These are phyloP conservation scores for Crotalus tigris DNA, from an alignment of 2,113 vertebrate species.

Conservation along the genomic window DNA sequence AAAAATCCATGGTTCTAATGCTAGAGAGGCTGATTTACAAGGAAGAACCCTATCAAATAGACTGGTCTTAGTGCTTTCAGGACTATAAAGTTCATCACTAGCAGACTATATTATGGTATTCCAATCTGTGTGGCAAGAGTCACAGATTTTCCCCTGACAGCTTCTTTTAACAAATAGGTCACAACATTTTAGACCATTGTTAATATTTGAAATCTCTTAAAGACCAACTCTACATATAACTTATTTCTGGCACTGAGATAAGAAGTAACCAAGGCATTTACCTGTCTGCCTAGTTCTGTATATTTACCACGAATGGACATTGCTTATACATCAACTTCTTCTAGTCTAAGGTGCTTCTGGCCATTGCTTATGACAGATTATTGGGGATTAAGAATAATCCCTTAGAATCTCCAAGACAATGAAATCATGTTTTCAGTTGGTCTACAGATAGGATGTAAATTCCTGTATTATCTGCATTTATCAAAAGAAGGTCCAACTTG, in stretches of 20 bases:
- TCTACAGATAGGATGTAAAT: neutral
- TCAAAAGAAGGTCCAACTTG: neutral
- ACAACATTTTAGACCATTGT: neutral
- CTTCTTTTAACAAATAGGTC: neutral
- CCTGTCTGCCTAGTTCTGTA: neutral
- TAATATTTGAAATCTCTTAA: neutral
- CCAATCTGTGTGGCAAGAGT: neutral
- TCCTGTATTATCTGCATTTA: neutral
- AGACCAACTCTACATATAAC: neutral
- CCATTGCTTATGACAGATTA: neutral
- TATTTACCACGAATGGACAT: neutral
- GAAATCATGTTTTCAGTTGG: neutral
- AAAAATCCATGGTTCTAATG: neutral
- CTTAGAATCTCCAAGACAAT: neutral
- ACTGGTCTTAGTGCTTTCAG: neutral
- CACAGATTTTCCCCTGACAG: neutral
- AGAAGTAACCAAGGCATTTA: neutral
- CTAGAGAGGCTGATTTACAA: neutral
- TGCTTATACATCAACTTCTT: neutral
- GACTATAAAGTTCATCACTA: neutral
- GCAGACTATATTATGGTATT: neutral
- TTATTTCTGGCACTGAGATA: too few species aligned
- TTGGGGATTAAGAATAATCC: neutral
- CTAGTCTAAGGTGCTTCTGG: neutral
- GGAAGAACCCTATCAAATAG: neutral